Evolutionary conservation across 2,113 vertebrate genomes (phyloP).

Genomic region (Lycocorax pyrrhopterus): DNA sequence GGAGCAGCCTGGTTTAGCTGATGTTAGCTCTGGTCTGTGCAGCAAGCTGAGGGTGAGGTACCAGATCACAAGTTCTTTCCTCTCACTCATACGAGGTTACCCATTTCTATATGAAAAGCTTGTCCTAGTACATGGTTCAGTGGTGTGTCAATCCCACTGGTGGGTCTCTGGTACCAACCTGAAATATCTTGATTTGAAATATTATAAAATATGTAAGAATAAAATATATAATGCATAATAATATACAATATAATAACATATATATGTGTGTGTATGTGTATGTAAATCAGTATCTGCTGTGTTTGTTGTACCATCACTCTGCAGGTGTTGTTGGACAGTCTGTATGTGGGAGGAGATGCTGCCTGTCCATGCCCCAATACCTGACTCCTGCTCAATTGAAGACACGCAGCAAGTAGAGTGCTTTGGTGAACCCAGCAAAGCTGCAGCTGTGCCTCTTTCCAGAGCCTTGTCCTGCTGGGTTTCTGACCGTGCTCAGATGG

Average conservation of each 20-base stretch:
- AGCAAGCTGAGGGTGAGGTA: not conserved
- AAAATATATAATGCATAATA: too few relatives aligned
- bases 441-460: not conserved
- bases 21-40: not conserved
- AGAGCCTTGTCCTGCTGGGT: not conserved
- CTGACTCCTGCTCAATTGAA: not conserved
- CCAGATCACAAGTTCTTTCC: not conserved
- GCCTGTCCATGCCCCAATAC: accelerated
- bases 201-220: not conserved
- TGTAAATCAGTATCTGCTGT: not conserved
- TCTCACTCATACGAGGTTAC: not conserved
- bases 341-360: not conserved
- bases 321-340: not conserved
- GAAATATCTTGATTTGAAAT: not conserved
- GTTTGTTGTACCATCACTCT: not conserved
- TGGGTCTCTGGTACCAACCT: not conserved
- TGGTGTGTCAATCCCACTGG: not conserved
- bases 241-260: not conserved
- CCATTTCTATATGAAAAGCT: not conserved
- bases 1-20: not conserved
- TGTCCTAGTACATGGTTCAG: not conserved
- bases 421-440: not conserved
- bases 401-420: not conserved
- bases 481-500: not conserved
- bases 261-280: not conserved